phyloP scores from a whole-genome alignment of 2,113 vertebrate species.

The zebrafish (Danio rerio) region GRCz12tu NC_133187.1:9269501-9270000 shows the following conservation, averaged over 20 bases:
- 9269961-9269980: neutral
- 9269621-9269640: constrained; percentile 56
- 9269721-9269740: constrained; percentile 12
- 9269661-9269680: constrained; percentile 54
- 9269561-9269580: constrained; percentile 6
- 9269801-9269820: neutral
- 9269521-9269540: neutral
- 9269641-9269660: constrained; percentile 34
- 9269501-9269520: constrained; percentile 23
- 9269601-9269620: constrained; percentile 58
- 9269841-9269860: neutral
- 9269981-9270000: too few species aligned
- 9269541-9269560: neutral
- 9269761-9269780: neutral
- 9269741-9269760: neutral
- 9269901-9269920: neutral
- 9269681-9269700: constrained; percentile 48
- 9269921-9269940: neutral
- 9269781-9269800: constrained; percentile 32
- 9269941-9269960: neutral
- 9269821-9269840: constrained; percentile 1
- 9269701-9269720: constrained; percentile 23
- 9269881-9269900: neutral
- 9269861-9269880: neutral
- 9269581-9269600: constrained; percentile 42